phyloP scores from a whole-genome alignment of 37 sponge, comb jelly and placozoan species.

The Beroe forskalii region DNA sequence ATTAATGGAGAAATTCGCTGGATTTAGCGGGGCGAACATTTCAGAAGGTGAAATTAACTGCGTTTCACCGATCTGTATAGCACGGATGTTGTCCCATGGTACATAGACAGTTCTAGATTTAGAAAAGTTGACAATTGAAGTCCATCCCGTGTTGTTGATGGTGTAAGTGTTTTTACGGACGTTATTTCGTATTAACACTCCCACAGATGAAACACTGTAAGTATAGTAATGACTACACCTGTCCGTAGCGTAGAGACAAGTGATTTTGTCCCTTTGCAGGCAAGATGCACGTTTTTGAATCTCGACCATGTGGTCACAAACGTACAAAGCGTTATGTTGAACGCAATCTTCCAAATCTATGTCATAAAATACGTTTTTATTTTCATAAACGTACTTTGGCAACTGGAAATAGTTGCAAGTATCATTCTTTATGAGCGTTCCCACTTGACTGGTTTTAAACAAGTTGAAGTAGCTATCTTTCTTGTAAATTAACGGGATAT shows the following conservation, averaged over 20 bases:
- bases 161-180: not conserved
- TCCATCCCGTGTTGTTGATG: not conserved
- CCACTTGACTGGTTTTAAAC: not conserved
- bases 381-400: not conserved
- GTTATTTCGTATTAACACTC: slow-evolving; percentile 1
- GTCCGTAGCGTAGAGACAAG: not conserved
- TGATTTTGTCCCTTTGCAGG: not conserved
- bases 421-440: not conserved
- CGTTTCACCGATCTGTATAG: not conserved
- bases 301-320: not conserved
- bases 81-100: not conserved
- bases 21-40: not conserved
- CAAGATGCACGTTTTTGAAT: not conserved
- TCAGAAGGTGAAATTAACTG: not conserved
- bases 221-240: not conserved
- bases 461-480: not conserved
- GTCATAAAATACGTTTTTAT: not conserved
- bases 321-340: not conserved
- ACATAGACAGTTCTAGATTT: not conserved
- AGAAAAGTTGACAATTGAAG: not conserved
- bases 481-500: not conserved
- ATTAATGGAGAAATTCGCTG: not conserved
- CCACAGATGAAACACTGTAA: not conserved
- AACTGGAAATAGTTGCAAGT: not conserved
- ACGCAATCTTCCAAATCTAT: not conserved